Evolutionary conservation across 1,140 invertebrate species (phyloP).

Genomic region (Himalopsyche phryganea): DNA sequence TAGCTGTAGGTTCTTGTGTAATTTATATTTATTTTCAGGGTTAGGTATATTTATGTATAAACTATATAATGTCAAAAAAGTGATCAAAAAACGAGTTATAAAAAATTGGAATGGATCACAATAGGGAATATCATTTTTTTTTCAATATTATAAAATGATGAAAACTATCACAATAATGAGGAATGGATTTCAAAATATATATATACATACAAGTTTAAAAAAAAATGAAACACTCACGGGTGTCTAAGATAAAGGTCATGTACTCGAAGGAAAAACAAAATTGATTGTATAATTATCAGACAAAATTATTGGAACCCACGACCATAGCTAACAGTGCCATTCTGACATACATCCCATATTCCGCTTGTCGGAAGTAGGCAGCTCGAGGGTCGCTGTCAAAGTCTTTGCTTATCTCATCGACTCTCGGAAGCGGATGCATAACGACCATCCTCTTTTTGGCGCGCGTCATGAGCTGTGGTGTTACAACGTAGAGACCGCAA

Average conservation of each 20-base stretch:
- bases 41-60: too few relatives aligned
- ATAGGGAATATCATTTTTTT: background rate
- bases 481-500: constrained; percentile 84
- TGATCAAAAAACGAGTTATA: background rate
- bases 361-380: constrained; percentile 97
- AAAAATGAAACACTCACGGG: too few relatives aligned
- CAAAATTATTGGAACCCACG: constrained; percentile 55
- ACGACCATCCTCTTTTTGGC: constrained; percentile 94
- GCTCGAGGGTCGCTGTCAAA: constrained; percentile 95
- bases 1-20: too few relatives aligned
- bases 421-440: constrained; percentile 94
- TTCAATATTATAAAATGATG: too few relatives aligned
- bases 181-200: too few relatives aligned
- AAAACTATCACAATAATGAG: too few relatives aligned
- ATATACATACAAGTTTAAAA: too few relatives aligned
- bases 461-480: constrained; percentile 90
- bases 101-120: background rate
- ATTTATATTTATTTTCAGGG: too few relatives aligned
- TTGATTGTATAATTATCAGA: constrained; percentile 3
- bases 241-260: too few relatives aligned
- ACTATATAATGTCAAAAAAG: too few relatives aligned
- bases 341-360: constrained; percentile 96
- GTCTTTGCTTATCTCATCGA: constrained; percentile 90
- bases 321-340: constrained; percentile 96
- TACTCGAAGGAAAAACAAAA: constrained; percentile 3